Conservation (phyloP, 2,113 vertebrate genomes). For the Asarcornis scutulata region DNA sequence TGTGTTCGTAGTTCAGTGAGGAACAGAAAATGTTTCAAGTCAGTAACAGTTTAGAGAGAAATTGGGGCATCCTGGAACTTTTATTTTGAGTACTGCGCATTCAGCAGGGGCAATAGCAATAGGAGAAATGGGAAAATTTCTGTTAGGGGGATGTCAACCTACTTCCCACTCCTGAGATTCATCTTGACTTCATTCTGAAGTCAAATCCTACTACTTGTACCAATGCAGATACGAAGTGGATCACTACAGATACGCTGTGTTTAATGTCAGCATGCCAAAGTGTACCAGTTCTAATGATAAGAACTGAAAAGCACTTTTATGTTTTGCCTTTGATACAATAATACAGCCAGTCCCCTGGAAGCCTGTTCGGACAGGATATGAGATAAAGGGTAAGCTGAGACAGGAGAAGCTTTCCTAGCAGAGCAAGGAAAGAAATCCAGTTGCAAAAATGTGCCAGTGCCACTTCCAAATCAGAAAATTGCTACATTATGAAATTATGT, state of each 20-base stretch:
- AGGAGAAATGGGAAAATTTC: background rate
- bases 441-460: background rate
- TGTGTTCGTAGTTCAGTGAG: background rate
- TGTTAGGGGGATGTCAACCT: background rate
- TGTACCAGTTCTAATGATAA: background rate
- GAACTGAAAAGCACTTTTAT: background rate
- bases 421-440: background rate
- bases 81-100: background rate
- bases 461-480: background rate
- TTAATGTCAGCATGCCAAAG: background rate
- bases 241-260: background rate
- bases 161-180: background rate
- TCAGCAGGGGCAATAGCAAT: background rate
- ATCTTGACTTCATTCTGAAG: background rate
- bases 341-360: background rate
- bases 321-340: background rate
- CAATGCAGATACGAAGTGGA: rapidly evolving
- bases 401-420: background rate
- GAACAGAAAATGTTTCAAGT: background rate
- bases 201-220: background rate
- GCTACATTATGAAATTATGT: background rate
- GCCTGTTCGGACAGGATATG: background rate
- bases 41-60: background rate
- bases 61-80: background rate
- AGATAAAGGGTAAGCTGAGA: background rate